Percentiles rank a stretch among this genome's conserved stretches.
Evolutionary conservation across 1,140 invertebrate genomes (phyloP).

Genomic region (Tetraneura akinire): DNA sequence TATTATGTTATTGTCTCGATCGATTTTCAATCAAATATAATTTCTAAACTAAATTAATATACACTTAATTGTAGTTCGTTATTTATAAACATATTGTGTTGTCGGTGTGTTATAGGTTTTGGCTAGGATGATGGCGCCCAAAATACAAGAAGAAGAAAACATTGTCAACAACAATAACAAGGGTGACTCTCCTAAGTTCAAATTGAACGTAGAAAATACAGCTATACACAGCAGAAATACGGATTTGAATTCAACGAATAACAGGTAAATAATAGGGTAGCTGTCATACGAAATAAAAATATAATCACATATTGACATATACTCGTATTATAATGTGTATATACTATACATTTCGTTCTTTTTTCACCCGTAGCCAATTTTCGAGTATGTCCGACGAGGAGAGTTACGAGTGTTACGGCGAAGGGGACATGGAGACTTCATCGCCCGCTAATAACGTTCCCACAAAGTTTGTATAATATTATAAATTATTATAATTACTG

Average conservation of each 20-base stretch:
- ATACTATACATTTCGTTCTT: constrained; percentile 39
- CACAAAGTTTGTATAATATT: constrained; percentile 37
- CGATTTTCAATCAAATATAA: background rate
- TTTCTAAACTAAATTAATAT: no score
- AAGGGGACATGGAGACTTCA: constrained; percentile 60
- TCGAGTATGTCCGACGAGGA: constrained; percentile 68
- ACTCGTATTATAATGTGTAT: background rate
- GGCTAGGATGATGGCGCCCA: constrained; percentile 55
- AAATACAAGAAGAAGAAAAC: constrained; percentile 53
- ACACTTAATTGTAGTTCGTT: background rate
- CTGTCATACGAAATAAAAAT: background rate
- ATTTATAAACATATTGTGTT: background rate
- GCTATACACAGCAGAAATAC: constrained; percentile 39
- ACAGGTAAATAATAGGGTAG: constrained; percentile 50
- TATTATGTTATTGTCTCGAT: background rate
- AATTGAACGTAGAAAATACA: constrained; percentile 46
- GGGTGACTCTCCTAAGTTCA: constrained; percentile 26
- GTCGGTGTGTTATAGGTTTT: constrained; percentile 18
- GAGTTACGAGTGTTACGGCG: constrained; percentile 69
- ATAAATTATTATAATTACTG: no score
- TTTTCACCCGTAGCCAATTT: constrained; percentile 60
- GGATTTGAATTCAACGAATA: constrained; percentile 53
- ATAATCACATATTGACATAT: background rate
- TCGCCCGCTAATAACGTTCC: constrained; percentile 30
- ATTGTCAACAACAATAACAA: constrained; percentile 50